A percentile compares a stretch with the other conserved stretches of the same genome.
These are phyloP conservation scores for Tigriopus japonicus DNA, from an alignment of 1,140 invertebrate species.

Conservation along the genomic window DNA sequence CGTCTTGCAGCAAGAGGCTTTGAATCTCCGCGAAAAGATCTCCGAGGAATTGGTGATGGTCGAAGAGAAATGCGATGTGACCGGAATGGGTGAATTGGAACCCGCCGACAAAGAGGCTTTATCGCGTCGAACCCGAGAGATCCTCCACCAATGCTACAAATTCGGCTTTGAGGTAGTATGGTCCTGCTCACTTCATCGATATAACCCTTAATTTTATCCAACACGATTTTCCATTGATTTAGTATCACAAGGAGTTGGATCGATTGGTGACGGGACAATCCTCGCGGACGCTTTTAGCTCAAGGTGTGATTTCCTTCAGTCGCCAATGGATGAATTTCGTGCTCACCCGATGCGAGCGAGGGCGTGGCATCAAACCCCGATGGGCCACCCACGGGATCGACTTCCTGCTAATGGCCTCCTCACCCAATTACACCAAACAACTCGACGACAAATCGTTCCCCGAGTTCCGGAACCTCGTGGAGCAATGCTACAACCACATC, in stretches of 20 bases:
- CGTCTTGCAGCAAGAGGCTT: neutral
- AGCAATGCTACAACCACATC: slow-evolving; percentile 10
- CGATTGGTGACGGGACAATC: slow-evolving; percentile 36
- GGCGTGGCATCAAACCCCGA: slow-evolving; percentile 54
- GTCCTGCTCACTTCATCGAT: no score
- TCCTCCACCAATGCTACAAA: slow-evolving; percentile 64
- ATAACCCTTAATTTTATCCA: no score
- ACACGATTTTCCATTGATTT: slow-evolving; percentile 19
- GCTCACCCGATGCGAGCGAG: slow-evolving; percentile 53
- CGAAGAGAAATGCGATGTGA: slow-evolving; percentile 35
- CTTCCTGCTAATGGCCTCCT: slow-evolving; percentile 58
- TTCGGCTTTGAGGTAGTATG: slow-evolving; percentile 59
- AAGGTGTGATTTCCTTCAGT: slow-evolving; percentile 48
- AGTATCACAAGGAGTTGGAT: slow-evolving; percentile 62
- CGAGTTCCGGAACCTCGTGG: neutral
- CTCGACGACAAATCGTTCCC: slow-evolving; percentile 56
- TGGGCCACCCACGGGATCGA: slow-evolving; percentile 71
- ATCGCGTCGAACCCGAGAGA: slow-evolving; percentile 47
- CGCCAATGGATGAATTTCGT: slow-evolving; percentile 73
- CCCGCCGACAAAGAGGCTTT: slow-evolving; percentile 34
- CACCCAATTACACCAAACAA: slow-evolving; percentile 52
- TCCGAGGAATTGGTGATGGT: slow-evolving; percentile 23
- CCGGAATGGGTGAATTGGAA: slow-evolving; percentile 29
- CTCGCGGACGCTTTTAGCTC: slow-evolving; percentile 22
- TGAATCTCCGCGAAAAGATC: neutral